phyloP scores from a whole-genome alignment of 2,888 invertebrate species.

The Drosophila bunnanda region DNA sequence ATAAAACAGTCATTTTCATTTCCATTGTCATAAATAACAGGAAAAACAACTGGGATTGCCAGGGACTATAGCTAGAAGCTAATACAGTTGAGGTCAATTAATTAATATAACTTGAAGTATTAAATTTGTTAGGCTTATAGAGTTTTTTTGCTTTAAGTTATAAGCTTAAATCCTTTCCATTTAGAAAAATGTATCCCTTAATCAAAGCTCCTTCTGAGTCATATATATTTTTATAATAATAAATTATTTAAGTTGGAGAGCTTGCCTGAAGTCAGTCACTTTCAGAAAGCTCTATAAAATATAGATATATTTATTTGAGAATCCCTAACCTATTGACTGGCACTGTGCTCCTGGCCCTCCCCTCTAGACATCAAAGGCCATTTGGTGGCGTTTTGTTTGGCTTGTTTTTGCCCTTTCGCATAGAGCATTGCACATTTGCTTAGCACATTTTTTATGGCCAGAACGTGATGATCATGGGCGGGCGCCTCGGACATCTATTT shows the following conservation, averaged over 20 bases:
- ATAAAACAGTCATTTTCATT: conserved; percentile 55
- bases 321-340: neutral
- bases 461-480: conserved; percentile 68
- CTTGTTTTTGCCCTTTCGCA: conserved; percentile 40
- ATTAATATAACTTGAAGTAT: neutral
- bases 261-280: too few species aligned
- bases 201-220: neutral
- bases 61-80: neutral
- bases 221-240: neutral
- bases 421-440: conserved; percentile 55
- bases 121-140: too few species aligned
- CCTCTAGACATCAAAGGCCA: conserved; percentile 34
- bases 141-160: neutral
- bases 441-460: conserved; percentile 70
- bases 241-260: too few species aligned
- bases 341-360: conserved; percentile 13
- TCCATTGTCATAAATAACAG: conserved; percentile 51
- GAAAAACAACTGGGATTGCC: conserved; percentile 39
- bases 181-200: too few species aligned
- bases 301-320: neutral
- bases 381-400: conserved; percentile 36
- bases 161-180: neutral
- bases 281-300: too few species aligned
- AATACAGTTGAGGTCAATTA: neutral
- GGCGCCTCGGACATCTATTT: conserved; percentile 50